Evolutionary conservation across 2,888 invertebrate genomes (phyloP).

Genomic region (Bombylius major): DNA sequence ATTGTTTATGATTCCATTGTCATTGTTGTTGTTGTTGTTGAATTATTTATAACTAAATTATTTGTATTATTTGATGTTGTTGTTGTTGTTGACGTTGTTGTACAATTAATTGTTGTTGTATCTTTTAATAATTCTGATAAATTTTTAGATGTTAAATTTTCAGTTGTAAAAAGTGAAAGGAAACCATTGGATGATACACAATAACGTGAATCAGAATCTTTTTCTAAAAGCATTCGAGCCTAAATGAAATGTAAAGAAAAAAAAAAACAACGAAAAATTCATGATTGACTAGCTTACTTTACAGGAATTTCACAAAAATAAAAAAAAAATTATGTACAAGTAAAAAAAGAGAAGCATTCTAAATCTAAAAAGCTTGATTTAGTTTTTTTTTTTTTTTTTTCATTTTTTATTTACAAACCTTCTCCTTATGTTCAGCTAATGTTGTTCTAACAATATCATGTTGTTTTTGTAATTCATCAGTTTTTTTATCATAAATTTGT

Average conservation of each 20-base stretch:
- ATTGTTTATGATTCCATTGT: too few species aligned
- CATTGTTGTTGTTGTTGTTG: too few species aligned
- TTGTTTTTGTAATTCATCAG: slow-evolving; percentile 59
- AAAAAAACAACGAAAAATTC: not conserved
- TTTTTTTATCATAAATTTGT: slow-evolving; percentile 61
- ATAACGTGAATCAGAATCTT: slow-evolving; percentile 31
- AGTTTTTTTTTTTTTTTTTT: not conserved
- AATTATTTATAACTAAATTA: too few species aligned
- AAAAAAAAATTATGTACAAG: too few species aligned
- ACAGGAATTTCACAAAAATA: too few species aligned
- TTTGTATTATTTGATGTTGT: slow-evolving; percentile 1
- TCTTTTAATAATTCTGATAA: not conserved
- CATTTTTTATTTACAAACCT: slow-evolving; percentile 34
- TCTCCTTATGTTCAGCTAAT: slow-evolving; percentile 51
- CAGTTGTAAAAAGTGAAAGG: slow-evolving; percentile 28
- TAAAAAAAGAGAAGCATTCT: too few species aligned
- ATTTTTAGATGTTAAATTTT: not conserved
- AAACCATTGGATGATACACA: slow-evolving; percentile 33
- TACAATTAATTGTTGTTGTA: slow-evolving; percentile 5
- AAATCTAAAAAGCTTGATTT: not conserved
- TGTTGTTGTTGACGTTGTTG: slow-evolving; percentile 7
- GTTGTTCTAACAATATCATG: slow-evolving; percentile 64
- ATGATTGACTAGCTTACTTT: too few species aligned
- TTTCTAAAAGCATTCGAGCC: slow-evolving; percentile 36
- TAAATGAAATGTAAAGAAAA: slow-evolving; percentile 9